A percentile compares a stretch with the other conserved stretches of the same genome.
These are phyloP conservation scores for Grammomys surdaster DNA, from an alignment of 2,113 vertebrate genomes.

Conservation along the genomic window DNA sequence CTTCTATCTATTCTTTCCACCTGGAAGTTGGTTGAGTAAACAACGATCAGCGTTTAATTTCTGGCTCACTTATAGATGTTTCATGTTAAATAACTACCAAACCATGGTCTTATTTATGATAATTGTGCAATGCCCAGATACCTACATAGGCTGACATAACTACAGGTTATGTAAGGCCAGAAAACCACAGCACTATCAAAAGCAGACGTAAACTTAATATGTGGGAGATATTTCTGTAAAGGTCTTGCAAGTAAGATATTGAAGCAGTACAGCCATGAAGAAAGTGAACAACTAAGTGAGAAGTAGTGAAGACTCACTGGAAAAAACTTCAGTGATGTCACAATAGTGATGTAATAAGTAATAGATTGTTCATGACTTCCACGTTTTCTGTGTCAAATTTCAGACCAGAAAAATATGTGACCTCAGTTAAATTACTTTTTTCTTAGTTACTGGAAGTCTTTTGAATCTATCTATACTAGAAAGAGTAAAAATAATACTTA, in stretches of 20 bases:
- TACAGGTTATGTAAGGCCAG: neutral
- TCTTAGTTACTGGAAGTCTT: fast-evolving
- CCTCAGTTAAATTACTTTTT: neutral
- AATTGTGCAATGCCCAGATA: neutral
- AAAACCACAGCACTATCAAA: neutral
- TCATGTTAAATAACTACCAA: neutral
- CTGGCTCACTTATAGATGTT: neutral
- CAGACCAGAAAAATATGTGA: neutral
- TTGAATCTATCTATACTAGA: neutral
- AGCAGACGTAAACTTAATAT: neutral
- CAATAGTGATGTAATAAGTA: neutral
- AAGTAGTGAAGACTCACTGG: neutral
- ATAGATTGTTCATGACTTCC: neutral
- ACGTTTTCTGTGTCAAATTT: neutral
- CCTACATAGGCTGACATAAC: fast-evolving
- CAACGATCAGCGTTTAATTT: neutral
- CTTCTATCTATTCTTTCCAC: neutral
- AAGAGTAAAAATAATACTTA: neutral
- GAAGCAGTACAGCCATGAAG: neutral
- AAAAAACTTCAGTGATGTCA: neutral
- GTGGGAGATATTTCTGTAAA: neutral
- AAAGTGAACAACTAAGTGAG: neutral
- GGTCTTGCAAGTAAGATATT: neutral
- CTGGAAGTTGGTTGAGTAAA: neutral
- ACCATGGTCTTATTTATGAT: neutral